Evolutionary conservation across 2,797 vertebrate genomes (phyloP).

Genomic region (Coregonus ussuriensis): DNA sequence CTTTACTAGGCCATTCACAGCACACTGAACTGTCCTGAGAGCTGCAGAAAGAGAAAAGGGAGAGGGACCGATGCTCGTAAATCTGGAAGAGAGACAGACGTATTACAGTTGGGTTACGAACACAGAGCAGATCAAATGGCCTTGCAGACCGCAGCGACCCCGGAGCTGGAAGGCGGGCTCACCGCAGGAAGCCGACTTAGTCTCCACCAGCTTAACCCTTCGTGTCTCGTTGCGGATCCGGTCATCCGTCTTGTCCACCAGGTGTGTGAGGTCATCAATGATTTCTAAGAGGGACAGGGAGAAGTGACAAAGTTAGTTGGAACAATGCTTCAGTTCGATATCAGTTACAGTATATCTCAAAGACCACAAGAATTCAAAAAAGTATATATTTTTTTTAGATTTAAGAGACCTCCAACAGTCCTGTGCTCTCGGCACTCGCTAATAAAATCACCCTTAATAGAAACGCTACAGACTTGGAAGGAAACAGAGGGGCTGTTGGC

Average conservation of each 20-base stretch:
- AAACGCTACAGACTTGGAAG: conserved; percentile 35
- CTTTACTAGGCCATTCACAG: background rate
- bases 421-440: background rate
- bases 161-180: conserved; percentile 53
- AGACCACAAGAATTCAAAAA: background rate
- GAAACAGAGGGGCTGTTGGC: conserved; percentile 42
- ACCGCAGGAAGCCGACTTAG: conserved; percentile 92
- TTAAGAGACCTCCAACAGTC: conserved; percentile 24
- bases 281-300: conserved; percentile 79
- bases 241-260: conserved; percentile 91
- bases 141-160: background rate
- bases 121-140: conserved; percentile 17
- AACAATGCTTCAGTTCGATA: background rate
- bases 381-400: background rate
- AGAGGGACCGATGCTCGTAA: conserved; percentile 3
- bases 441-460: conserved; percentile 42
- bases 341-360: background rate
- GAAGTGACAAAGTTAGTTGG: background rate
- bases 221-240: conserved; percentile 85
- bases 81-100: conserved; percentile 20
- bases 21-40: background rate
- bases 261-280: conserved; percentile 90
- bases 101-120: conserved; percentile 22
- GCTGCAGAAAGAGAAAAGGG: background rate
- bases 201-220: conserved; percentile 88